A percentile compares a stretch with the other conserved stretches of the same genome.
These are phyloP conservation scores for Chloebia gouldiae DNA, from an alignment of 2,113 vertebrate species.

Conservation along the genomic window DNA sequence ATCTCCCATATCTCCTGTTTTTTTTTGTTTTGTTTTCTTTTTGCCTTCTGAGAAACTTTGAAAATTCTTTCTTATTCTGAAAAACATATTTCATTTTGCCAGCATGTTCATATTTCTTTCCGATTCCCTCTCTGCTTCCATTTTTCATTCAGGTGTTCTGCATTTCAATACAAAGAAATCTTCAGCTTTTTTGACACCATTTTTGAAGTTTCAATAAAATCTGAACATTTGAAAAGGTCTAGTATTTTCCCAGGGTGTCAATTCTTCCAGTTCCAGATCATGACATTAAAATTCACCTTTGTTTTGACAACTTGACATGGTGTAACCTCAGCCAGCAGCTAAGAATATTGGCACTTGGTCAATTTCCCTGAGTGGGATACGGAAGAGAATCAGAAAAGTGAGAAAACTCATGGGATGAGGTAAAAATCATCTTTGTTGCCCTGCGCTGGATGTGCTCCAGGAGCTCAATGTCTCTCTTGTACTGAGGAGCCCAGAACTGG, in stretches of 20 bases:
- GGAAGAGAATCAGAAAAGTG: neutral
- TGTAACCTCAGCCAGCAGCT: neutral
- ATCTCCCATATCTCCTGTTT: fast-evolving
- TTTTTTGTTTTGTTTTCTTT: neutral
- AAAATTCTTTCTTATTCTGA: neutral
- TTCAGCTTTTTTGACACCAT: neutral
- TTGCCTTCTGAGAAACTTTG: neutral
- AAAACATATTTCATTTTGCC: neutral
- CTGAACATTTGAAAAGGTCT: neutral
- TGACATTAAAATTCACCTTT: neutral
- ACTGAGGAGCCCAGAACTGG: neutral
- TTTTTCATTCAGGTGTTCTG: neutral
- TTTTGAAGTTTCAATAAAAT: neutral
- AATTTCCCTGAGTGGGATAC: neutral
- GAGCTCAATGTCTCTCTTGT: neutral
- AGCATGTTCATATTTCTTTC: neutral
- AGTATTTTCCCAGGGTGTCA: neutral
- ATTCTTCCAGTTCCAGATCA: neutral
- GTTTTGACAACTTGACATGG: neutral
- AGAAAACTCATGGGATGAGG: neutral
- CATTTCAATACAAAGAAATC: neutral
- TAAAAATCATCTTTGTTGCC: neutral
- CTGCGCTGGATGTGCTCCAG: neutral
- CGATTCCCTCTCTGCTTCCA: neutral
- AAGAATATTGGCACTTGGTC: fast-evolving